phyloP scores from a whole-genome alignment of 2,797 vertebrate genomes.

The Aphelocoma californica region DNA sequence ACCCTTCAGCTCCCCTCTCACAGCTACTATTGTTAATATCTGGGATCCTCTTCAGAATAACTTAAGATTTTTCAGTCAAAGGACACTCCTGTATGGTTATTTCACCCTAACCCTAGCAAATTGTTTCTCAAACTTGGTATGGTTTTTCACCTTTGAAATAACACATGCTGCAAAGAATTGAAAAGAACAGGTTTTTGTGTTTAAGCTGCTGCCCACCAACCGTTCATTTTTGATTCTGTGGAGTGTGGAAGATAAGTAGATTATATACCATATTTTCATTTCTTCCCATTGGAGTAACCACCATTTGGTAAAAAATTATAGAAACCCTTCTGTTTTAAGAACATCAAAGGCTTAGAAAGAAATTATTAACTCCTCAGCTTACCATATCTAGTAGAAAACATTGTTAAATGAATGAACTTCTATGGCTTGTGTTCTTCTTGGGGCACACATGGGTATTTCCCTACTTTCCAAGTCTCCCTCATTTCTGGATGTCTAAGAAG shows the following conservation, averaged over 20 bases:
- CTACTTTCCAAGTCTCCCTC: background rate
- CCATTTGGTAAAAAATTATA: background rate
- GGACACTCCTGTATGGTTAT: background rate
- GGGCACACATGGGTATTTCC: background rate
- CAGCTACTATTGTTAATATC: background rate
- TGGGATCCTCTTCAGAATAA: background rate
- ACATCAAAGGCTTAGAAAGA: background rate
- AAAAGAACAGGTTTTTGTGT: background rate
- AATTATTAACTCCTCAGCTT: background rate
- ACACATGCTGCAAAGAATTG: background rate
- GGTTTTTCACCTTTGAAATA: slow-evolving; percentile 26
- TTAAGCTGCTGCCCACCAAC: slow-evolving; percentile 10
- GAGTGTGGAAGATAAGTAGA: background rate
- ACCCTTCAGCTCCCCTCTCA: background rate
- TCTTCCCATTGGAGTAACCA: background rate
- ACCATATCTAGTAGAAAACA: background rate
- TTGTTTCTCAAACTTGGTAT: background rate
- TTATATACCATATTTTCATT: background rate
- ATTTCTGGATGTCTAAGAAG: background rate
- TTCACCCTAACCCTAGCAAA: background rate
- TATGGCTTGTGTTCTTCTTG: background rate
- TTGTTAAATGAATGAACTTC: background rate
- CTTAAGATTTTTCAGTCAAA: background rate
- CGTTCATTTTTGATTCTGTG: slow-evolving; percentile 3
- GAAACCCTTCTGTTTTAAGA: background rate